Evolutionary conservation across 53 echinoderm and acorn worm species (phyloP).

Genomic region (Stichopus horrens): DNA sequence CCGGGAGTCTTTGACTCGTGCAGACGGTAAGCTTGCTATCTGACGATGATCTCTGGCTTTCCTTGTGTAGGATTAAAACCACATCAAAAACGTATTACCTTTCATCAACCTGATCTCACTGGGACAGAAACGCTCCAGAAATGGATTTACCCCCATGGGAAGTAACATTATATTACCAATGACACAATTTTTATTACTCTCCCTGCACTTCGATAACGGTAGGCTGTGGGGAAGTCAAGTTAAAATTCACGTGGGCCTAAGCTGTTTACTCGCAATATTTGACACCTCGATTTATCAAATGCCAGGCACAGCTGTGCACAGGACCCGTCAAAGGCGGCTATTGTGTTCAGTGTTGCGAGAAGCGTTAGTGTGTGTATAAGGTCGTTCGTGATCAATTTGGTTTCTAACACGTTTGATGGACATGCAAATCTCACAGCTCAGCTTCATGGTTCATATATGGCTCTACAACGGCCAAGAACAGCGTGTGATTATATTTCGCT

Average conservation of each 20-base stretch:
- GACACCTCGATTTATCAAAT: slow-evolving; percentile 47
- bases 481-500: too few species aligned
- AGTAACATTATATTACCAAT: slow-evolving; percentile 32
- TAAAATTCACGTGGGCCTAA: slow-evolving; percentile 31
- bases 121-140: slow-evolving; percentile 13
- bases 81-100: slow-evolving; percentile 30
- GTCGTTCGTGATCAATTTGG: slow-evolving; percentile 44
- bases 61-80: not conserved
- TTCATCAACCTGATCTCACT: slow-evolving; percentile 17
- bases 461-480: too few species aligned
- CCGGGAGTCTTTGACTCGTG: not conserved
- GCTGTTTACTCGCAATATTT: slow-evolving; percentile 33
- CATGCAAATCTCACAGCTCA: not conserved
- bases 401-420: slow-evolving; percentile 43
- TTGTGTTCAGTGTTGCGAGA: slow-evolving; percentile 38
- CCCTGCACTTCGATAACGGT: not conserved
- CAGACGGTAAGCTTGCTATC: not conserved
- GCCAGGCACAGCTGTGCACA: slow-evolving; percentile 43
- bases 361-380: slow-evolving; percentile 42
- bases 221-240: slow-evolving; percentile 23
- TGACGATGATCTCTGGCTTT: not conserved
- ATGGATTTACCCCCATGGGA: slow-evolving; percentile 35
- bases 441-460: too few species aligned
- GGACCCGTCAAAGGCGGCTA: not conserved
- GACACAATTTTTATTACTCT: slow-evolving; percentile 42